Evolutionary conservation across 2,888 invertebrate species (phyloP), one percentile per base, ranked within the genome.

Genomic region (Heteromurus nitidus): DNA sequence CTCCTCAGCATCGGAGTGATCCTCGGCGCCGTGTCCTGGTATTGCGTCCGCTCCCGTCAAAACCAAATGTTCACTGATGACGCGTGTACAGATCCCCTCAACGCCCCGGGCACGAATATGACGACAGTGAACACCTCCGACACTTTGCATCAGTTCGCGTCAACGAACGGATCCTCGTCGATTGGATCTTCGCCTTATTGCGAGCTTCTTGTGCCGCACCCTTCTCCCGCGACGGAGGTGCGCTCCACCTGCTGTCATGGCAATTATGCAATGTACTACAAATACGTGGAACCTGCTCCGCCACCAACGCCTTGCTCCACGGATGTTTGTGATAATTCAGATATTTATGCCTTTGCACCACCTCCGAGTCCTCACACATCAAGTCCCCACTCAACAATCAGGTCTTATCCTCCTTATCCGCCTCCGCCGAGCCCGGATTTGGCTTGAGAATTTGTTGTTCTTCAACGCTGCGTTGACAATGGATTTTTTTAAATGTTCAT

Each of bases 251-350:
- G 85, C 72, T 85, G 84, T 28, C 84, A 86, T 55, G 81, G 79
- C 13, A 80, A 83, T 81, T 80, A 84, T 42, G 76, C 75, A 22
- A 70, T 75, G 65, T 82, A 84, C 53, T 83, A 85, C 28, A 82
- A 85, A 16, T 64, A 64, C 22, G 70, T 77, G n/a, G 85, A 84
- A 55, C 76, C 82, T 9, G 85, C 96, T 0, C 97, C 97, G 7
- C 97, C 97, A 28, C 97, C 97, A 13, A 97, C 97, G 24, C 97
- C 97, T 0, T 97, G 96, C 88, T 96, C 96, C 86, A 97, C 97
- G 42, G 97, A 97, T 87, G 95, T 97, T 85, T 97, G 96, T 88
- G 95, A 96, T 89, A 96, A 96, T 89, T 95, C 95, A 26, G 96
- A 96, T 88, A 93, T 93, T 58, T 87, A 87, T 80, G 82, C 85